These are phyloP conservation scores for Knipowitschia caucasica DNA, from an alignment of 2,797 vertebrate genomes.

Conservation along the genomic window DNA sequence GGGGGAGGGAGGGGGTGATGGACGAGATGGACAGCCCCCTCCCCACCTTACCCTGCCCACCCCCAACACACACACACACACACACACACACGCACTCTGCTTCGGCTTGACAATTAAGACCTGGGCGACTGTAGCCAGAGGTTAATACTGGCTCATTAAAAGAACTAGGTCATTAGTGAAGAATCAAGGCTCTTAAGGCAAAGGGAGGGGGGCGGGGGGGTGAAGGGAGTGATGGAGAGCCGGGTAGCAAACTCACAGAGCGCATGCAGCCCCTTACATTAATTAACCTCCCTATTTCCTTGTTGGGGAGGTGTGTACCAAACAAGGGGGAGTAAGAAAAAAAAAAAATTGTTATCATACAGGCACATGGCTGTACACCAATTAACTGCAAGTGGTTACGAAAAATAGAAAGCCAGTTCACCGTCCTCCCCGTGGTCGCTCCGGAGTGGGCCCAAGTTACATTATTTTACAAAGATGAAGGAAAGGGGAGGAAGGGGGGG, in stretches of 20 bases:
- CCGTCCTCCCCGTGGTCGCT: constrained; percentile 87
- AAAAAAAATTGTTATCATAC: constrained; percentile 79
- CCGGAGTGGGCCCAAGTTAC: constrained; percentile 78
- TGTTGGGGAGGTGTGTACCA: constrained; percentile 72
- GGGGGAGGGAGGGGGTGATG: constrained; percentile 24
- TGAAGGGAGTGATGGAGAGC: constrained; percentile 50
- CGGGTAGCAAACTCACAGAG: constrained; percentile 87
- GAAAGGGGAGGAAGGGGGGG: constrained; percentile 67
- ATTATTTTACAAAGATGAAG: constrained; percentile 86
- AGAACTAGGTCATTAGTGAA: constrained; percentile 99
- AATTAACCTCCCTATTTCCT: constrained; percentile 99
- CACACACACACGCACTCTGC: constrained; percentile 70
- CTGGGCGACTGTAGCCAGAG: constrained; percentile 99
- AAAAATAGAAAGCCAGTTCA: constrained; percentile 87
- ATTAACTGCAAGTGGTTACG: constrained; percentile 84
- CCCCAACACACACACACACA: background rate
- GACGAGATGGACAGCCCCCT: constrained; percentile 31
- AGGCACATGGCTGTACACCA: constrained; percentile 92
- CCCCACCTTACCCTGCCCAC: background rate
- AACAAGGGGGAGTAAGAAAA: background rate
- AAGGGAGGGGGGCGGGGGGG: constrained; percentile 74
- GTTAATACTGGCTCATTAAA: constrained; percentile 99
- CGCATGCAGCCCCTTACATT: constrained; percentile 95
- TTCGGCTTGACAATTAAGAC: constrained; percentile 99
- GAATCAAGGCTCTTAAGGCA: constrained; percentile 99